Base-by-base conservation (phyloP, 1,140 invertebrate genomes). In the Camponotus vicinus region DNA sequence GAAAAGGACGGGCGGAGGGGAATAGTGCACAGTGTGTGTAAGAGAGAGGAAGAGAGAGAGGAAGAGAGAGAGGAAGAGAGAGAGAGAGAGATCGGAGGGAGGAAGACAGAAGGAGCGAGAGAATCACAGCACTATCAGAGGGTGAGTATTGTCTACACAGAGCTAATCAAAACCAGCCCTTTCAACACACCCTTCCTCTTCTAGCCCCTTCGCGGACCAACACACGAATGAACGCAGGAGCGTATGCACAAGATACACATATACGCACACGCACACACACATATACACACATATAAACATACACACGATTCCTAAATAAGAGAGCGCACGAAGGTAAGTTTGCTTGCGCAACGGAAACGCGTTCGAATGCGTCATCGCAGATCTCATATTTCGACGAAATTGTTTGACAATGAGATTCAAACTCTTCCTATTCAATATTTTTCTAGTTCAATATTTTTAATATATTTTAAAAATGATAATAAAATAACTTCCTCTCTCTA, bases 161-260 rank as follows among this genome's bases (percentile, higher is more conserved):
- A 94, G 94, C 94, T 95, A 95, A 95, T 95, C 95, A 95, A 95
- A 95, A 95, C 92, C 95, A 94, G 93, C 94, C 93, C 92, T 95
- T 95, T 95, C 94, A 95, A 91, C 94, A 87, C 92, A 94, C 92
- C 92, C 91, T 92, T 92, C 88, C 86, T 77, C 67, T 61, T 52
- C 15, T 64, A 52, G 32, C 73, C 83, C 63, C 32, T 40, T 71
- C 66, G 71, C 77, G 88, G 52, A 66, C 73, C 67, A 45, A 64
- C 69, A 79, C 71, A 85, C 77, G 42, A 52, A 55, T 66, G 34
- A 18, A 18, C n/a, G 78, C 52, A 63, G 79, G 55, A 71, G 75
- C 66, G 71, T 69, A 67, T 52, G 80, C 49, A 71, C 37, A 11
- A 42, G 34, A 15, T 67, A 55, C 18, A 55, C 59, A 63, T 55